phyloP scores from a whole-genome alignment of 2,113 vertebrate species.

The Poecile atricapillus region DNA sequence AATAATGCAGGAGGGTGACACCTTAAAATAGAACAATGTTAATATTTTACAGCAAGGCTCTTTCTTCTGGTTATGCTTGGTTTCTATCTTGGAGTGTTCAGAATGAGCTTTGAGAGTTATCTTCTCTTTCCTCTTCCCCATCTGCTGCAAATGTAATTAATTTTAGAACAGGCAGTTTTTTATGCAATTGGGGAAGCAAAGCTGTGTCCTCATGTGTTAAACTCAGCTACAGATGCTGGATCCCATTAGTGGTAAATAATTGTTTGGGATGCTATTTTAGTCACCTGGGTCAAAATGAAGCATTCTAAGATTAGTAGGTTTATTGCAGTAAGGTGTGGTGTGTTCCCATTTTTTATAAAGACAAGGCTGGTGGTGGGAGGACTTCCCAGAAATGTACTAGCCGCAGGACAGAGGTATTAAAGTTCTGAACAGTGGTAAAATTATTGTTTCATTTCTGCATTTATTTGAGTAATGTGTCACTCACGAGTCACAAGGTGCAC shows the following conservation, averaged over 20 bases:
- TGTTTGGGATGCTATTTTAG: constrained; percentile 12
- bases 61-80: neutral
- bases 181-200: neutral
- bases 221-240: neutral
- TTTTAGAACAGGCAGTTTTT: neutral
- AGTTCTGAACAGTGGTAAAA: neutral
- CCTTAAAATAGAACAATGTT: neutral
- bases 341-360: neutral
- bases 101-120: neutral
- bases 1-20: neutral
- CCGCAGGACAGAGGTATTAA: neutral
- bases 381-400: neutral
- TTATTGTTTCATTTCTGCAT: neutral
- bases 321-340: neutral
- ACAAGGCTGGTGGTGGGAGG: neutral
- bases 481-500: neutral
- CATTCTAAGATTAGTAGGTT: neutral
- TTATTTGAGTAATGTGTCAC: neutral
- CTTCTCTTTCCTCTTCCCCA: neutral
- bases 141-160: constrained; percentile 18
- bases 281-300: neutral
- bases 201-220: neutral
- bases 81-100: neutral
- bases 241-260: neutral
- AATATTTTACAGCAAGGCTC: neutral